Conservation (phyloP, 1,140 invertebrate species). For the Diachasma alloeum region DNA sequence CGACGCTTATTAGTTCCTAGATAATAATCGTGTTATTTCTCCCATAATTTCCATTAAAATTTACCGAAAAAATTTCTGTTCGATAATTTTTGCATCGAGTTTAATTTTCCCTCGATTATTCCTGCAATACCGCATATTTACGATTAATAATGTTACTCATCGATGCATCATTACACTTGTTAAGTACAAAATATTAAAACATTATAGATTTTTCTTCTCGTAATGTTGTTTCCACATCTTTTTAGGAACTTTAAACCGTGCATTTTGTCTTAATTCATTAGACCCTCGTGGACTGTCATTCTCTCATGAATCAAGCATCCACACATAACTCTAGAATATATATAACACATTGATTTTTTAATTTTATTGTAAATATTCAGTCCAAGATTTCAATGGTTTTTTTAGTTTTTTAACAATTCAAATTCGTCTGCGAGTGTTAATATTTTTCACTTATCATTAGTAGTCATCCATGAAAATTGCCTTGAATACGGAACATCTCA, state of each 20-base stretch:
- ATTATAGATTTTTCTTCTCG: constrained; percentile 37
- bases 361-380: constrained; percentile 4
- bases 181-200: constrained; percentile 63
- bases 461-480: not conserved
- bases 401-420: not conserved
- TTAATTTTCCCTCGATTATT: not conserved
- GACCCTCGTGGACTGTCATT: not conserved
- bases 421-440: not conserved
- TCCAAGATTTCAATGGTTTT: not conserved
- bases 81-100: too few species aligned
- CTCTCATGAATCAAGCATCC: not conserved
- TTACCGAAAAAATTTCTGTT: not conserved
- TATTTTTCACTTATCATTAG: not conserved
- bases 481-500: not conserved
- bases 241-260: constrained; percentile 62
- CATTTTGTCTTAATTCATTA: constrained; percentile 40
- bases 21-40: not conserved
- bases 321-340: not conserved
- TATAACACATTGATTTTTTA: not conserved
- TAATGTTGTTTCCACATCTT: constrained; percentile 26
- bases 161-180: constrained; percentile 38
- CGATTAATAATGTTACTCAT: constrained; percentile 21
- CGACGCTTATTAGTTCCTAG: constrained; percentile 17
- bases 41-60: not conserved
- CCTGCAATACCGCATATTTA: constrained; percentile 16